Conservation (phyloP, 2,888 invertebrate genomes). For the Lumbricus terrestris region DNA sequence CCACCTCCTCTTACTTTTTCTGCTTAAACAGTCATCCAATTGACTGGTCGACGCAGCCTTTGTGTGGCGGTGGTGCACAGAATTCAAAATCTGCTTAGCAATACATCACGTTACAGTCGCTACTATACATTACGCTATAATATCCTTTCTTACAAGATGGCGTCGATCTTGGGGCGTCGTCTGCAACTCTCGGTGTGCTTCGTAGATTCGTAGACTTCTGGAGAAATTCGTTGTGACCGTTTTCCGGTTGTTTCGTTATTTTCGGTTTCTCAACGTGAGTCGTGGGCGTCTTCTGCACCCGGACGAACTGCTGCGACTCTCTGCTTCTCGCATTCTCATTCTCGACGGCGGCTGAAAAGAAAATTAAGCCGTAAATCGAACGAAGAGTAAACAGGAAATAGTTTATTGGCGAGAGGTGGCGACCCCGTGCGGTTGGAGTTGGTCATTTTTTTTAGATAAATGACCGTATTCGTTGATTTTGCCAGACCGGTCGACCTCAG, state of each 20-base stretch:
- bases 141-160: not conserved
- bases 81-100: no score
- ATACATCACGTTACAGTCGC: no score
- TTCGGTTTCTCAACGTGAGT: not conserved
- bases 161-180: not conserved
- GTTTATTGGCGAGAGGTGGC: not conserved
- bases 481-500: not conserved
- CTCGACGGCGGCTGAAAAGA: slow-evolving; percentile 3
- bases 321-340: not conserved
- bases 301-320: not conserved
- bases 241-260: not conserved
- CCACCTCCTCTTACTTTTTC: no score
- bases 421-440: not conserved
- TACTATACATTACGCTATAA: no score
- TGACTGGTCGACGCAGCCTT: no score
- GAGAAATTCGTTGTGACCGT: not conserved
- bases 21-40: no score
- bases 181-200: not conserved
- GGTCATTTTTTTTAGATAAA: not conserved
- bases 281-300: not conserved
- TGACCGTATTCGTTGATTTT: not conserved
- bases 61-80: no score
- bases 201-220: not conserved
- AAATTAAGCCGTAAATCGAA: not conserved
- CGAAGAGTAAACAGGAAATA: not conserved